Conservation (phyloP, 2,888 invertebrate species). For the Rosalia funebris region DNA sequence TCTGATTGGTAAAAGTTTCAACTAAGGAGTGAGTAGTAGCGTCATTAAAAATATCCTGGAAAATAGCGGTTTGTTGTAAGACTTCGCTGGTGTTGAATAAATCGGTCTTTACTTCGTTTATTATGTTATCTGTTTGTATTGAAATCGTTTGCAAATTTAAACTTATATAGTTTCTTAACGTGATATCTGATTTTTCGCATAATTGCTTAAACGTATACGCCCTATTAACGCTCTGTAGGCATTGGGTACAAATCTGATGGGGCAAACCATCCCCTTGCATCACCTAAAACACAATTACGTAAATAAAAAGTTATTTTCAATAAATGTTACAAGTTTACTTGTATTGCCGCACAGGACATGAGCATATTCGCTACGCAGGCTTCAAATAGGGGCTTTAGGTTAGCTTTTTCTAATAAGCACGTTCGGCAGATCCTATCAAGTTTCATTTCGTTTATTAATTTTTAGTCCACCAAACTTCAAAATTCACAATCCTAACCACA, state of each 20-base stretch:
- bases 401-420: conserved; percentile 60
- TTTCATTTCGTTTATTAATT: conserved; percentile 52
- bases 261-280: conserved; percentile 62
- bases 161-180: conserved; percentile 57
- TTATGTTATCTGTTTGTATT: conserved; percentile 47
- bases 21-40: conserved; percentile 57
- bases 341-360: conserved; percentile 60
- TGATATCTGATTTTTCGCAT: conserved; percentile 61
- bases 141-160: conserved; percentile 50
- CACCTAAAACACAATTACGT: conserved; percentile 48
- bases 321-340: conserved; percentile 48
- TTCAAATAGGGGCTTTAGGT: conserved; percentile 59
- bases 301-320: conserved; percentile 1
- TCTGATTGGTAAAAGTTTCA: conserved; percentile 58
- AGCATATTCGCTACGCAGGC: conserved; percentile 62
- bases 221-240: conserved; percentile 59
- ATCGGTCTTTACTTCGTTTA: conserved; percentile 54
- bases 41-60: conserved; percentile 61
- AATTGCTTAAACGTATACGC: conserved; percentile 61
- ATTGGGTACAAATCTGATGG: conserved; percentile 60
- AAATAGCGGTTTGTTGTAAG: conserved; percentile 58
- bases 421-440: conserved; percentile 61
- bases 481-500: no score
- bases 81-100: conserved; percentile 58
- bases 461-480: no score